Evolutionary conservation across 2,113 vertebrate species (phyloP).

Genomic region (Anhinga rufa): DNA sequence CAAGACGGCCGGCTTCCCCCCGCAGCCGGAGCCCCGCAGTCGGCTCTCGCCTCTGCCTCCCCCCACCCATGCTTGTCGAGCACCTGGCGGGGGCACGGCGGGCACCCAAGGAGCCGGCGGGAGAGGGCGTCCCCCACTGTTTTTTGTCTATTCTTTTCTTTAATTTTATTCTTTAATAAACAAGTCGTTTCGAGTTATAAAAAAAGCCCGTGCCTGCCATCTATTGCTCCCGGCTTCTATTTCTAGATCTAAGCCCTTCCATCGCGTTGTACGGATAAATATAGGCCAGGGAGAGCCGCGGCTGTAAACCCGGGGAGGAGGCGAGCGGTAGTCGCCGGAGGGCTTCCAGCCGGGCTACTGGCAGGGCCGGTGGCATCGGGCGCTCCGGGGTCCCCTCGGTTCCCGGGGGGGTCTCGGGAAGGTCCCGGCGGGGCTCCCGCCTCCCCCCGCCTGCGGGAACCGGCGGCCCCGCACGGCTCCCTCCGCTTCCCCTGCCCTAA

Average conservation of each 20-base stretch:
- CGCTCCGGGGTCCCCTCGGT: background rate
- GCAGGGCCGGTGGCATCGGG: background rate
- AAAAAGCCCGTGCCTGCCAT: conserved; percentile 9
- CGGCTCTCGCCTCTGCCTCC: no score
- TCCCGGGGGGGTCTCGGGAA: no score
- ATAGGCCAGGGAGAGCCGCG: background rate
- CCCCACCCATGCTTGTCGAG: background rate
- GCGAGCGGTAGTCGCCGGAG: background rate
- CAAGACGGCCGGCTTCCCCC: no score
- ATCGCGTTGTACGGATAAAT: background rate
- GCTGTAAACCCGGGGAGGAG: background rate
- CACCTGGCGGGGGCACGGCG: background rate
- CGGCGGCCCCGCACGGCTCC: background rate
- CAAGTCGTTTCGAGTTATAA: background rate
- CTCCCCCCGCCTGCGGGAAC: background rate
- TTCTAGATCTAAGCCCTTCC: background rate
- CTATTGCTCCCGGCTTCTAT: conserved; percentile 31
- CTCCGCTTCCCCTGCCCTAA: background rate
- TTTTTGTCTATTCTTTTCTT: background rate
- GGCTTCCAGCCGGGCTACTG: background rate
- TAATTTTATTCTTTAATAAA: background rate
- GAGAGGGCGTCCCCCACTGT: background rate
- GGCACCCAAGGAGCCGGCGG: background rate
- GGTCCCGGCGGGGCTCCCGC: background rate
- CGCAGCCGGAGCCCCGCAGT: no score